Percentiles rank a stretch among this genome's conserved stretches.
Evolutionary conservation across 2,113 vertebrate species (phyloP).

Genomic region (Phrynosoma blainvillii): DNA sequence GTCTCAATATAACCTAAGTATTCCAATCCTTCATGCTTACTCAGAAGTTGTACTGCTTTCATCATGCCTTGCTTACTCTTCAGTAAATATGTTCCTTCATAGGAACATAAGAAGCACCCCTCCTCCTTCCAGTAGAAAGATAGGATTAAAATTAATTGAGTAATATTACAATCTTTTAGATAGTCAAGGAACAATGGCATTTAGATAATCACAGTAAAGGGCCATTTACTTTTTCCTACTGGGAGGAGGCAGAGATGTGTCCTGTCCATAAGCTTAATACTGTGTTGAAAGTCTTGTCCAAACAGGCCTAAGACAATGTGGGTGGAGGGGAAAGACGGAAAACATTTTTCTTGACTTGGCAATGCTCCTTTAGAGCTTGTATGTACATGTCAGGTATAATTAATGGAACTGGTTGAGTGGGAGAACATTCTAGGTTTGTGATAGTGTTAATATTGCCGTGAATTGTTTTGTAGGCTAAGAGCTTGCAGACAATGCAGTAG

Average conservation of each 20-base stretch:
- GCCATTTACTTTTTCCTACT: neutral
- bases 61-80: neutral
- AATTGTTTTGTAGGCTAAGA: neutral
- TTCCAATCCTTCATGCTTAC: neutral
- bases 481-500: neutral
- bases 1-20: neutral
- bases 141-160: neutral
- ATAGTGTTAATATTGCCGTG: neutral
- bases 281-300: neutral
- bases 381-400: neutral
- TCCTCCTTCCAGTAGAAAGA: neutral
- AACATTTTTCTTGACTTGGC: fast-evolving
- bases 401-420: conserved; percentile 1
- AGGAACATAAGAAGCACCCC: no score
- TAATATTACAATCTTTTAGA: neutral
- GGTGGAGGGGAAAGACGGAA: neutral
- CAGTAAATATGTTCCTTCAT: neutral
- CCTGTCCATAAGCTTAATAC: neutral
- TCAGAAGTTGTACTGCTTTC: neutral
- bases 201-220: neutral
- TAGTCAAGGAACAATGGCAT: neutral
- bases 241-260: neutral
- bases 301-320: fast-evolving
- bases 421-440: neutral
- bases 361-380: neutral